These are phyloP conservation scores for Nomada fucata DNA, from an alignment of 2,888 invertebrate genomes.

Conservation along the genomic window DNA sequence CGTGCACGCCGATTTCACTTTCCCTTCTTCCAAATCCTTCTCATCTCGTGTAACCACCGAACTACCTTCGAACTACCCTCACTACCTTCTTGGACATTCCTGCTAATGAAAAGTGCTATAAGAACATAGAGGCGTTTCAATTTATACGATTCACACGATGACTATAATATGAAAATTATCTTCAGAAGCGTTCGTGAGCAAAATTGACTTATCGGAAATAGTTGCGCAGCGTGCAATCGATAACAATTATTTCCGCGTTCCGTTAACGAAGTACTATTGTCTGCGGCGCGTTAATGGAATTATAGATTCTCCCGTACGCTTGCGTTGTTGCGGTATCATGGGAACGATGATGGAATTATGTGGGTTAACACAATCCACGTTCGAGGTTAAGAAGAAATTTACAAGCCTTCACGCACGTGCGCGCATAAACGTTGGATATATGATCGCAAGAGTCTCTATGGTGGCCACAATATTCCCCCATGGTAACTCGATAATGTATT, in stretches of 20 bases:
- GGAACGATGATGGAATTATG: conserved; percentile 71
- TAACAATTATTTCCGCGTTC: conserved; percentile 21
- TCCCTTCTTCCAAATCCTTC: too few relatives aligned
- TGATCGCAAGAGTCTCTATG: conserved; percentile 66
- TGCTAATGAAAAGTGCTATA: too few relatives aligned
- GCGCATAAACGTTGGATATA: conserved; percentile 65
- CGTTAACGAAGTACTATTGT: conserved; percentile 53
- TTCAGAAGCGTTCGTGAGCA: background rate
- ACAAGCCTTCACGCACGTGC: conserved; percentile 67
- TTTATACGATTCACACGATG: too few relatives aligned
- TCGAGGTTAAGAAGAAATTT: conserved; percentile 71
- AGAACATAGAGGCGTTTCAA: too few relatives aligned
- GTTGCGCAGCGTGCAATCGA: background rate
- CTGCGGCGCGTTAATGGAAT: conserved; percentile 54
- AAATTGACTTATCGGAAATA: conserved; percentile 7
- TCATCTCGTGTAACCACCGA: too few relatives aligned
- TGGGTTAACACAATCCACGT: conserved; percentile 73
- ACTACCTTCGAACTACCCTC: too few relatives aligned
- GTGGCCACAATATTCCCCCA: conserved; percentile 79
- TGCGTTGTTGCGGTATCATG: conserved; percentile 63
- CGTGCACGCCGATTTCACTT: too few relatives aligned
- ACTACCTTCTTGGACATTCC: too few relatives aligned
- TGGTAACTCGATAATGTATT: conserved; percentile 81
- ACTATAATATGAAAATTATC: background rate
- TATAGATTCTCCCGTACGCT: conserved; percentile 60